A percentile compares a stretch with the other conserved stretches of the same genome.
Conservation (phyloP, 2,113 vertebrate genomes). For the Paratilapia polleni region DNA sequence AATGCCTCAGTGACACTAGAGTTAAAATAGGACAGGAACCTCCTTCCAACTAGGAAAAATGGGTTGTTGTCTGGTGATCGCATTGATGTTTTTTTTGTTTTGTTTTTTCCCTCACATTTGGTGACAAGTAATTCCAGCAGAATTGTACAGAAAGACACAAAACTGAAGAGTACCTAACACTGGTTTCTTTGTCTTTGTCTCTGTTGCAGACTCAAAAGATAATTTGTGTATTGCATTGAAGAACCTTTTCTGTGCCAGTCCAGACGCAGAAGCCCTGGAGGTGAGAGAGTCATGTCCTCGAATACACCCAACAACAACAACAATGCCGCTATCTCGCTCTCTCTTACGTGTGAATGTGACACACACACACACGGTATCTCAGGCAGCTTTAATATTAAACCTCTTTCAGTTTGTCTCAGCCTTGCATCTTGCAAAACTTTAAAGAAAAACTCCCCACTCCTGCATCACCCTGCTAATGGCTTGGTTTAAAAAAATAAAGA, state of each 20-base stretch:
- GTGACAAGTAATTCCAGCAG: too few species aligned
- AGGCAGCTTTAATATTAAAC: slow-evolving; percentile 3
- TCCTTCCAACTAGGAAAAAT: too few species aligned
- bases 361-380: slow-evolving; percentile 12
- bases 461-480: background rate
- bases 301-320: slow-evolving; percentile 15
- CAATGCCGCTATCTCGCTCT: too few species aligned
- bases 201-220: slow-evolving; percentile 78
- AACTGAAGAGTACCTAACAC: background rate
- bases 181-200: slow-evolving; percentile 6
- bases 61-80: too few species aligned
- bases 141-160: background rate
- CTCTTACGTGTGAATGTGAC: too few species aligned
- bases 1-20: too few species aligned
- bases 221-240: slow-evolving; percentile 85
- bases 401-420: slow-evolving; percentile 29
- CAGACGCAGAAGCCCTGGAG: slow-evolving; percentile 80
- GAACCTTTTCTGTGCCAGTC: slow-evolving; percentile 90
- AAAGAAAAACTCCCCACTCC: background rate
- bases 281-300: slow-evolving; percentile 71
- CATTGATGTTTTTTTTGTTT: too few species aligned
- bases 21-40: too few species aligned
- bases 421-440: slow-evolving; percentile 7
- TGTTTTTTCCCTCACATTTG: too few species aligned
- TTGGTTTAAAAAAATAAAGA: background rate